Evolutionary conservation across 2,113 vertebrate species (phyloP).

Genomic region (Malurus alboscapulatus): DNA sequence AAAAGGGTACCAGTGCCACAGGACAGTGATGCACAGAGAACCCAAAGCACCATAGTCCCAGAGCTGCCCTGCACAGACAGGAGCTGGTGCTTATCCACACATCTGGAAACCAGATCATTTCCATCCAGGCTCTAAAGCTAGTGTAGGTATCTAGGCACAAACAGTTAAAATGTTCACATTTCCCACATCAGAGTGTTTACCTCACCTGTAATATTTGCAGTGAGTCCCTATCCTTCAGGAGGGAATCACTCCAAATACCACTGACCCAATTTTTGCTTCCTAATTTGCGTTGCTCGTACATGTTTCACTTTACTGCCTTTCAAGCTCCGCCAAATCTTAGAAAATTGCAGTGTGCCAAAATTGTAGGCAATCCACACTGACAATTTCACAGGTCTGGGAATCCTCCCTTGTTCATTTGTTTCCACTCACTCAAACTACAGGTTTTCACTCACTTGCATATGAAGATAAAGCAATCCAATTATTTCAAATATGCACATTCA

Average conservation of each 20-base stretch:
- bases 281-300: not conserved
- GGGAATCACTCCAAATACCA: not conserved
- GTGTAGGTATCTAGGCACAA: not conserved
- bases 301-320: not conserved
- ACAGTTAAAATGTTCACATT: not conserved
- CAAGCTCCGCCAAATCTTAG: not conserved
- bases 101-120: not conserved
- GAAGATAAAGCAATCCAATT: not conserved
- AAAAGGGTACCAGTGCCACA: not conserved
- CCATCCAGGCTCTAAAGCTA: not conserved
- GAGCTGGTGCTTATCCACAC: not conserved
- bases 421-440: not conserved
- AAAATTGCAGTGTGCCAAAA: constrained; percentile 15
- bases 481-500: not conserved
- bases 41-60: not conserved
- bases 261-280: not conserved
- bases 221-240: not conserved
- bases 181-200: not conserved
- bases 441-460: not conserved
- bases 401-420: constrained; percentile 8
- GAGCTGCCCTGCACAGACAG: not conserved
- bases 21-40: not conserved
- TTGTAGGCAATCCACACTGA: not conserved
- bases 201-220: not conserved
- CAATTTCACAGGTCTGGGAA: constrained; percentile 10